Conservation (phyloP, 92 coral and sea anemone species). For the Phymanthus crucifer region DNA sequence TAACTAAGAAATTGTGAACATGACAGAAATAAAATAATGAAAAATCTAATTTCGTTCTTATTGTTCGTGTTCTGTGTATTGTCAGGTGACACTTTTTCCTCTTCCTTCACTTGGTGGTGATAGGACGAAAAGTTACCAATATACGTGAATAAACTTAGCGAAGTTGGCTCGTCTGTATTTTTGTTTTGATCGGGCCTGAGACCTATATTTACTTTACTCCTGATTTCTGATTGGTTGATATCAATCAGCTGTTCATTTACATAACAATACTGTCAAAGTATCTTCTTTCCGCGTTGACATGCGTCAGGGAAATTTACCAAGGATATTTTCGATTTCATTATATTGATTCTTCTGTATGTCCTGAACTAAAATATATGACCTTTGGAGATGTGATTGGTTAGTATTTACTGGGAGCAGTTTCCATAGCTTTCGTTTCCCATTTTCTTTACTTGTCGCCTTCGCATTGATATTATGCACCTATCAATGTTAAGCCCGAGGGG, state of each 20-base stretch:
- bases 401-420: no score
- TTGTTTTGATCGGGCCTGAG: constrained; percentile 1
- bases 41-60: background rate
- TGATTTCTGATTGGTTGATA: constrained; percentile 33
- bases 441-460: no score
- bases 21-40: background rate
- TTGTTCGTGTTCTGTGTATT: background rate
- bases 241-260: constrained; percentile 44
- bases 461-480: no score
- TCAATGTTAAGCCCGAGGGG: no score
- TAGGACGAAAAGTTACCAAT: background rate
- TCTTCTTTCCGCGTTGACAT: constrained; percentile 7
- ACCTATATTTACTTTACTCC: constrained; percentile 20
- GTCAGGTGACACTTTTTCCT: background rate
- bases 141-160: background rate
- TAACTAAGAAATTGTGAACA: constrained; percentile 4
- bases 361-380: no score
- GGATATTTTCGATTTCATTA: no score
- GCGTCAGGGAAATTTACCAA: background rate
- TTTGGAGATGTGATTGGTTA: no score
- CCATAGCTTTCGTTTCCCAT: no score
- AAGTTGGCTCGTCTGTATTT: constrained; percentile 3
- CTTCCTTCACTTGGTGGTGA: background rate
- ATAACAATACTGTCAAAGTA: constrained; percentile 18
- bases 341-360: no score